Evolutionary conservation across 2,888 invertebrate genomes (phyloP).

Genomic region (Urechis unicinctus): DNA sequence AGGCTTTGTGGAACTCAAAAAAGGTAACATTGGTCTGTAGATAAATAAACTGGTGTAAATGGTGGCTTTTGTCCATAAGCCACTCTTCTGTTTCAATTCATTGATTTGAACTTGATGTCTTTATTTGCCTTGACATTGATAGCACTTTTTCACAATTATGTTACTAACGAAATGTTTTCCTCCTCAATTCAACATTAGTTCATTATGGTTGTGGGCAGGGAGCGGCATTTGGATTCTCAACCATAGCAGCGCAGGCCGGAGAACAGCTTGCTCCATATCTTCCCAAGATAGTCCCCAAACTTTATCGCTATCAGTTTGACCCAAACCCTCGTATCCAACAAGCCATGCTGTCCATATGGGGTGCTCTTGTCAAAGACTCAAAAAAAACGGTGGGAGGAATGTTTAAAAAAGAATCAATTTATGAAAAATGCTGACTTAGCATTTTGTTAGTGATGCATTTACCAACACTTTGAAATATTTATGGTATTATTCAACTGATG

Average conservation of each 20-base stretch:
- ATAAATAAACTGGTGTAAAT: no score
- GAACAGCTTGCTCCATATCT: conserved; percentile 75
- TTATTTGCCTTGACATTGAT: no score
- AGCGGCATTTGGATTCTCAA: conserved; percentile 86
- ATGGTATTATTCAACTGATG: background rate
- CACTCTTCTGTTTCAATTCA: no score
- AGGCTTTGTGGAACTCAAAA: conserved; percentile 89
- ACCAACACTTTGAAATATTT: no score
- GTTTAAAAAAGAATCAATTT: background rate
- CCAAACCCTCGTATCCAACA: conserved; percentile 86
- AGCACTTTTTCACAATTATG: no score
- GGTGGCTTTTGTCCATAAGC: no score
- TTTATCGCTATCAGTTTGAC: conserved; percentile 85
- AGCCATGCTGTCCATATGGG: conserved; percentile 92
- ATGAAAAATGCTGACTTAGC: no score
- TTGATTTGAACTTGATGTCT: no score
- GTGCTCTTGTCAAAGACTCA: conserved; percentile 77
- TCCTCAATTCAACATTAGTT: no score
- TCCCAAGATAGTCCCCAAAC: conserved; percentile 77
- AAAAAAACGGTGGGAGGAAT: conserved; percentile 67
- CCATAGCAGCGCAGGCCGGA: conserved; percentile 76
- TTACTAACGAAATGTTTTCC: no score
- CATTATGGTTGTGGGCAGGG: no score
- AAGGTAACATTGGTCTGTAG: conserved; percentile 64
- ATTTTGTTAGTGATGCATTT: no score